A percentile compares a stretch with the other conserved stretches of the same genome.
These are phyloP conservation scores for Orthochromis malagaraziensis DNA, from an alignment of 2,113 vertebrate genomes.

Conservation along the genomic window DNA sequence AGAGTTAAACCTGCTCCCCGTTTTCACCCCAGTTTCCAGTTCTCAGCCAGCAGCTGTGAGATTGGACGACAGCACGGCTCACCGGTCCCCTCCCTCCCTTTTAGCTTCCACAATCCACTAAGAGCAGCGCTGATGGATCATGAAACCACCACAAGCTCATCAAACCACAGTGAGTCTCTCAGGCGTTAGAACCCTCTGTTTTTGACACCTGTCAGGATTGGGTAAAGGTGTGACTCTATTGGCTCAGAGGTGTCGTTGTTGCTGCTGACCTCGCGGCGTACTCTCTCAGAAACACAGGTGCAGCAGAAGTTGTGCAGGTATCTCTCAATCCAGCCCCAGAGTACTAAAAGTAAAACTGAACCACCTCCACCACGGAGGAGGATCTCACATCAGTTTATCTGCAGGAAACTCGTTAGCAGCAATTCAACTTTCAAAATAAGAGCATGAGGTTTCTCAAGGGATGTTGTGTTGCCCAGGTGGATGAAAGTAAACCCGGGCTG, in stretches of 20 bases:
- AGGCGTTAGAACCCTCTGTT: not conserved
- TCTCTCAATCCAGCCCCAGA: not conserved
- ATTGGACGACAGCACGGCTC: not conserved
- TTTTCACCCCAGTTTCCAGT: not conserved
- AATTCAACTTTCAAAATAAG: not conserved
- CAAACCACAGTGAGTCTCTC: not conserved
- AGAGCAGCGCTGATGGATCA: not conserved
- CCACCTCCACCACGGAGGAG: not conserved
- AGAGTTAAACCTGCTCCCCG: not conserved
- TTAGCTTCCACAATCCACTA: not conserved
- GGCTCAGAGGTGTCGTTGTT: not conserved
- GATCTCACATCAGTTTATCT: not conserved
- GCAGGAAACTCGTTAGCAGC: not conserved
- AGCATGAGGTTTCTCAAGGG: not conserved
- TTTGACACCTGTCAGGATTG: not conserved
- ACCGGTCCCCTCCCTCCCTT: not conserved
- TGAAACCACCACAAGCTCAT: not conserved
- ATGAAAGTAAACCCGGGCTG: not conserved
- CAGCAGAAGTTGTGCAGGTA: not conserved
- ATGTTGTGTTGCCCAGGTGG: not conserved
- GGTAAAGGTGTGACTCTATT: not conserved
- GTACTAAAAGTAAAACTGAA: not conserved
- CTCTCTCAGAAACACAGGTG: not conserved
- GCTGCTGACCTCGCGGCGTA: not conserved
- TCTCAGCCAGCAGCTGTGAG: not conserved